A percentile compares a stretch with the other conserved stretches of the same genome.
phyloP scores from a whole-genome alignment of 2,888 invertebrate species.

The Acheta domesticus region DNA sequence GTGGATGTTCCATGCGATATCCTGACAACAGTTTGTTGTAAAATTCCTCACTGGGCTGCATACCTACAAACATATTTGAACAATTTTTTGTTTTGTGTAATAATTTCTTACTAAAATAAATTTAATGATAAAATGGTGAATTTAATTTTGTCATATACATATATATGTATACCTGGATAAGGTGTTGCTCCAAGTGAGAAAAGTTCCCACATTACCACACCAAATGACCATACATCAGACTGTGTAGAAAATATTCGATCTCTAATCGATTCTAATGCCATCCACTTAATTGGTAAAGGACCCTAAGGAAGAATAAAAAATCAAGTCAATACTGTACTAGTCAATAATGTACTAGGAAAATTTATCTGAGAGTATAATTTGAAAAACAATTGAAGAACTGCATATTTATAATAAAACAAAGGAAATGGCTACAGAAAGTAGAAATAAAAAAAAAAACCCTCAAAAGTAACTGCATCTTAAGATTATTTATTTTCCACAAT shows the following conservation, averaged over 20 bases:
- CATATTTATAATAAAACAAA: not conserved
- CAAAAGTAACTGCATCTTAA: too few species aligned
- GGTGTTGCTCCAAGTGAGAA: conserved; percentile 83
- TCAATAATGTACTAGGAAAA: not conserved
- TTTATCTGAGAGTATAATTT: not conserved
- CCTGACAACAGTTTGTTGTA: conserved; percentile 74
- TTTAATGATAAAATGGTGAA: not conserved
- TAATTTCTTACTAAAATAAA: not conserved
- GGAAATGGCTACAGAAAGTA: too few species aligned
- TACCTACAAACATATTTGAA: conserved; percentile 47
- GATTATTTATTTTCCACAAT: too few species aligned
- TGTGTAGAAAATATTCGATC: conserved; percentile 90
- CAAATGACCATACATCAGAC: conserved; percentile 93
- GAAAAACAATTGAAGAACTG: not conserved
- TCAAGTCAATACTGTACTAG: not conserved
- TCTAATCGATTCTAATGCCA: conserved; percentile 88
- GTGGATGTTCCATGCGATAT: conserved; percentile 83
- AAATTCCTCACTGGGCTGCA: conserved; percentile 69
- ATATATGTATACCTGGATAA: conserved; percentile 60
- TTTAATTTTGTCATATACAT: not conserved
- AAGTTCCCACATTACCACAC: conserved; percentile 86
- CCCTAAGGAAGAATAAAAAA: conserved; percentile 52
- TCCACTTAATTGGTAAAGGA: conserved; percentile 91
- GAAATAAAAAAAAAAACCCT: too few species aligned
- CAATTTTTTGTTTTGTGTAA: not conserved